Evolutionary conservation across 2,113 vertebrate species (phyloP).

Genomic region (Myodes glareolus): DNA sequence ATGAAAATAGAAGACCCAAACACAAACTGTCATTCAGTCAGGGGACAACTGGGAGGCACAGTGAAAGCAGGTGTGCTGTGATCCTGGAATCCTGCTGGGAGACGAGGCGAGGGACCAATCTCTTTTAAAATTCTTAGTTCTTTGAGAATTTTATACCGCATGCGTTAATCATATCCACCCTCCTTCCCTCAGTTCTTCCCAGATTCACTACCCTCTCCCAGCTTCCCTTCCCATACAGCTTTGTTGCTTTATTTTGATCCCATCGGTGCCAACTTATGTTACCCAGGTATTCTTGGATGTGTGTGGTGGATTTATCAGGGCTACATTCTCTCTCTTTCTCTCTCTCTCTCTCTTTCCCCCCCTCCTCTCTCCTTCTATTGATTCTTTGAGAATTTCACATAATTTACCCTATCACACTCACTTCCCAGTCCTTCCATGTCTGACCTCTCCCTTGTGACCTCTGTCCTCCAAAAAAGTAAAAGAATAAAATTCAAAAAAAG

Average conservation of each 20-base stretch:
- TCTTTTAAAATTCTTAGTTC: not conserved
- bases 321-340: too few relatives aligned
- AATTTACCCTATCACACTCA: not conserved
- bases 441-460: not conserved
- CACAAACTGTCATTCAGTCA: not conserved
- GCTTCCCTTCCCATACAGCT: not conserved
- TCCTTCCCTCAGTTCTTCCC: not conserved
- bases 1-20: not conserved
- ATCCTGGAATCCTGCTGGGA: conserved; percentile 1
- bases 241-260: not conserved
- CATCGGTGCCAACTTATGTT: not conserved
- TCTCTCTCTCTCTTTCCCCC: too few relatives aligned
- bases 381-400: not conserved
- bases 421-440: not conserved
- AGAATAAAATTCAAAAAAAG: not conserved
- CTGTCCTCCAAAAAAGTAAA: not conserved
- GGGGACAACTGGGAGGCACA: not conserved
- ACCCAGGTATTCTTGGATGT: not conserved
- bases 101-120: not conserved
- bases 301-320: not conserved
- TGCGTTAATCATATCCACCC: not conserved
- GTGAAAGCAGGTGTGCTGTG: not conserved
- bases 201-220: too few relatives aligned
- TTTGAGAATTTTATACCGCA: not conserved
- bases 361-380: not conserved